These are phyloP conservation scores for Lutraria rhynchaena DNA, from an alignment of 1,140 invertebrate genomes.

Conservation along the genomic window DNA sequence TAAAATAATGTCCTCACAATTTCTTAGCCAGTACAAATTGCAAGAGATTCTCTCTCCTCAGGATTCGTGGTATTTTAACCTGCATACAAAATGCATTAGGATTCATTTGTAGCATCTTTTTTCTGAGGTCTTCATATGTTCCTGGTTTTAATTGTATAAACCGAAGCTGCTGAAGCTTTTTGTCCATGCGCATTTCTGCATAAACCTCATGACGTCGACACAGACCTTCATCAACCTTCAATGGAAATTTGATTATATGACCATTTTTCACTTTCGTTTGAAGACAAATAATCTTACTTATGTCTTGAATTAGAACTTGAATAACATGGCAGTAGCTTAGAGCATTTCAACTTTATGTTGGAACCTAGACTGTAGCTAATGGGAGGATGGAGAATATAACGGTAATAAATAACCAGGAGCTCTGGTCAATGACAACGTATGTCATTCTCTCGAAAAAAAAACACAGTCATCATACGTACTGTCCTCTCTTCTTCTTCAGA, in stretches of 20 bases:
- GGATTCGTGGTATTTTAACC: slow-evolving; percentile 12
- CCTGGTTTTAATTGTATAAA: background rate
- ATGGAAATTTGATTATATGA: background rate
- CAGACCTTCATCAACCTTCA: slow-evolving; percentile 16
- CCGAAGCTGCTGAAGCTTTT: slow-evolving; percentile 4
- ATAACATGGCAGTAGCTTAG: background rate
- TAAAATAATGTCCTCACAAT: too few relatives aligned
- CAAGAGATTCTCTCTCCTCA: slow-evolving; percentile 1
- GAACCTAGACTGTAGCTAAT: background rate
- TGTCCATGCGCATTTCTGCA: slow-evolving; percentile 11
- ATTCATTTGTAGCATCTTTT: background rate
- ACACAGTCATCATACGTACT: slow-evolving; percentile 9
- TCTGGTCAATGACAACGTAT: background rate
- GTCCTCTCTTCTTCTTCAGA: background rate
- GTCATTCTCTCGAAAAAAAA: background rate
- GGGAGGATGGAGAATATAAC: background rate
- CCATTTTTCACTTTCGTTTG: too few relatives aligned
- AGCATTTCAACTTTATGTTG: background rate
- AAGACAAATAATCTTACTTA: background rate
- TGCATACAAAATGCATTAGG: slow-evolving; percentile 5
- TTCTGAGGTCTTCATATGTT: background rate
- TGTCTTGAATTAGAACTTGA: background rate
- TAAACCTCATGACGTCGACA: slow-evolving; percentile 3
- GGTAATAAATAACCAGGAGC: background rate
- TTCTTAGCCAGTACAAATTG: slow-evolving; percentile 3